Conservation (phyloP, 1,140 invertebrate genomes). For the Lysiphlebus fabarum region DNA sequence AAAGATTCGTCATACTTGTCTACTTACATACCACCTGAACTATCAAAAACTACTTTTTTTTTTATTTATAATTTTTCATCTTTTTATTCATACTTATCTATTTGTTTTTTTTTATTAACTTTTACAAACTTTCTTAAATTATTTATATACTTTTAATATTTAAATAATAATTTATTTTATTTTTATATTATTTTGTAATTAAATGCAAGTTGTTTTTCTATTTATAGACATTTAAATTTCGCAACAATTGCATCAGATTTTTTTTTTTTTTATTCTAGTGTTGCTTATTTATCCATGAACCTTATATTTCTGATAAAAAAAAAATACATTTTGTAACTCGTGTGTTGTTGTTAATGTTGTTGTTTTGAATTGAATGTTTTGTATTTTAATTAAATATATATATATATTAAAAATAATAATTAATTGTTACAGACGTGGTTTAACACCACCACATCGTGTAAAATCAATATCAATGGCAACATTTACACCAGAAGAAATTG, state of each 20-base stretch:
- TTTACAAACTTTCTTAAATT: too few species aligned
- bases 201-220: too few species aligned
- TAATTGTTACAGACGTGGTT: constrained; percentile 71
- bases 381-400: too few species aligned
- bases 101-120: too few species aligned
- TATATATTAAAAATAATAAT: constrained; percentile 3
- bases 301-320: constrained; percentile 19
- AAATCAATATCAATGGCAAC: constrained; percentile 99
- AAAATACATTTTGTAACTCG: not conserved
- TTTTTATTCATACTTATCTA: too few species aligned
- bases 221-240: too few species aligned
- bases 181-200: too few species aligned
- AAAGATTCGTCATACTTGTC: not conserved
- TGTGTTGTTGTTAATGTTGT: not conserved
- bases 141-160: too few species aligned
- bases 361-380: not conserved
- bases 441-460: constrained; percentile 95
- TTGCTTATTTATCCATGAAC: constrained; percentile 15
- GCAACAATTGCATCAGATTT: not conserved
- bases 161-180: too few species aligned
- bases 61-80: too few species aligned
- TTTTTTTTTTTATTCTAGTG: not conserved
- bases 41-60: too few species aligned
- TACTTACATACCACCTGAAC: constrained; percentile 9
- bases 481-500: constrained; percentile 93